Conservation (phyloP, 2,888 invertebrate species). For the Prionchulus punctatus region DNA sequence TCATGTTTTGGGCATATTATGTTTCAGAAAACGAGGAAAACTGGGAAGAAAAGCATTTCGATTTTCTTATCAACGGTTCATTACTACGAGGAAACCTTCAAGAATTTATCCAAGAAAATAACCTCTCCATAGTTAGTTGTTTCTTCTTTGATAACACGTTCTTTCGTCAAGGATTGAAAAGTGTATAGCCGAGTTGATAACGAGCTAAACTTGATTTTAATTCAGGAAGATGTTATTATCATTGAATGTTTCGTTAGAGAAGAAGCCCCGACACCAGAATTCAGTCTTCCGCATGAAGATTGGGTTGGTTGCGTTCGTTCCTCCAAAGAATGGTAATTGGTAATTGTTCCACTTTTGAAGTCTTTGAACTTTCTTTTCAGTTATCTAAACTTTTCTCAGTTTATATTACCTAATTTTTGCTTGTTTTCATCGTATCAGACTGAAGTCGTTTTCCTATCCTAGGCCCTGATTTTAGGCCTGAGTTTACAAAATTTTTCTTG, state of each 20-base stretch:
- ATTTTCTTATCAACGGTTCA: neutral
- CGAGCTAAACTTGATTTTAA: too few species aligned
- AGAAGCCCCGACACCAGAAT: neutral
- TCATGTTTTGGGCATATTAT: neutral
- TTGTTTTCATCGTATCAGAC: too few species aligned
- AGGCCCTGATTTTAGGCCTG: too few species aligned
- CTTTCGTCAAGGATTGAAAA: too few species aligned
- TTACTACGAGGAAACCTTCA: neutral
- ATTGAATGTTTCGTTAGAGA: constrained; percentile 4
- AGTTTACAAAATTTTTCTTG: too few species aligned
- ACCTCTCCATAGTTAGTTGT: neutral
- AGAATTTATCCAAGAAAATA: neutral
- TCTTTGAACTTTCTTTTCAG: neutral
- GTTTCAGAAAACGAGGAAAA: neutral
- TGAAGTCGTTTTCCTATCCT: too few species aligned
- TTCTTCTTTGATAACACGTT: too few species aligned
- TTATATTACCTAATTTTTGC: neutral
- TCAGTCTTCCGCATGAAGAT: constrained; percentile 6
- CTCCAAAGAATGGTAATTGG: constrained; percentile 17
- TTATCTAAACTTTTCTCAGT: neutral
- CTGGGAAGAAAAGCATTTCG: neutral
- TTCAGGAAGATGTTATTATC: constrained; percentile 3
- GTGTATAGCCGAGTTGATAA: too few species aligned
- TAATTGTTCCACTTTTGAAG: neutral
- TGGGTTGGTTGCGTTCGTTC: constrained; percentile 1